Conservation (phyloP, 2,888 invertebrate genomes). For the Thecocarcelia acutangulata region DNA sequence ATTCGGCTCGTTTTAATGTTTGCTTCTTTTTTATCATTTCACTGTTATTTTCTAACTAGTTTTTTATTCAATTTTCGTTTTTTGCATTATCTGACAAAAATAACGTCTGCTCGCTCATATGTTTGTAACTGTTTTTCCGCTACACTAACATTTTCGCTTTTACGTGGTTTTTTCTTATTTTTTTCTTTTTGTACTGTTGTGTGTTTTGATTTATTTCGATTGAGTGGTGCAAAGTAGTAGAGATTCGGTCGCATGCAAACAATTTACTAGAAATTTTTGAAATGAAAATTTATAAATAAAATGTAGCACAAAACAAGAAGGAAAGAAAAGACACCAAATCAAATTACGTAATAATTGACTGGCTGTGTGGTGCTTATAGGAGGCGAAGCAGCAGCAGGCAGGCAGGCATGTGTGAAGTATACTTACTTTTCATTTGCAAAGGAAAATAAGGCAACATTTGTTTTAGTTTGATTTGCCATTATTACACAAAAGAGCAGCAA, state of each 20-base stretch:
- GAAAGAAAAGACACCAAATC: constrained; percentile 58
- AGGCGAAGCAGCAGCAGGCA: constrained; percentile 56
- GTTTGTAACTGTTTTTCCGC: constrained; percentile 56
- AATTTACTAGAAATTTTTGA: constrained; percentile 64
- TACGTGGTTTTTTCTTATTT: constrained; percentile 24
- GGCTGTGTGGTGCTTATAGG: constrained; percentile 50
- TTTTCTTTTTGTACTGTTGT: constrained; percentile 26
- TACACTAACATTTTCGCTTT: constrained; percentile 48
- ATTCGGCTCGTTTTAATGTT: constrained; percentile 13
- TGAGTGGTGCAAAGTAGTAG: constrained; percentile 47
- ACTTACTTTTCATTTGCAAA: constrained; percentile 59
- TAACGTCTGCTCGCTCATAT: constrained; percentile 8
- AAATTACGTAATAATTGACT: constrained; percentile 63
- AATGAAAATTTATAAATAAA: constrained; percentile 64
- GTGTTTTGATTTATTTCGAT: constrained; percentile 38
- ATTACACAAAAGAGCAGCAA: constrained; percentile 56
- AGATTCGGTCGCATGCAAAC: constrained; percentile 62
- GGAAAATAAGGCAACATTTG: constrained; percentile 45
- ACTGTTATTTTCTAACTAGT: constrained; percentile 44
- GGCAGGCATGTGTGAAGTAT: constrained; percentile 54
- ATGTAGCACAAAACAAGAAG: constrained; percentile 64
- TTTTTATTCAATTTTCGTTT: background rate
- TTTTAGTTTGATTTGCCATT: constrained; percentile 59
- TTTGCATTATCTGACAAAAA: constrained; percentile 33
- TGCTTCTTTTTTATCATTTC: constrained; percentile 33